phyloP scores from a whole-genome alignment of 2,888 invertebrate species.

The Acrocyrtus sp. region DNA sequence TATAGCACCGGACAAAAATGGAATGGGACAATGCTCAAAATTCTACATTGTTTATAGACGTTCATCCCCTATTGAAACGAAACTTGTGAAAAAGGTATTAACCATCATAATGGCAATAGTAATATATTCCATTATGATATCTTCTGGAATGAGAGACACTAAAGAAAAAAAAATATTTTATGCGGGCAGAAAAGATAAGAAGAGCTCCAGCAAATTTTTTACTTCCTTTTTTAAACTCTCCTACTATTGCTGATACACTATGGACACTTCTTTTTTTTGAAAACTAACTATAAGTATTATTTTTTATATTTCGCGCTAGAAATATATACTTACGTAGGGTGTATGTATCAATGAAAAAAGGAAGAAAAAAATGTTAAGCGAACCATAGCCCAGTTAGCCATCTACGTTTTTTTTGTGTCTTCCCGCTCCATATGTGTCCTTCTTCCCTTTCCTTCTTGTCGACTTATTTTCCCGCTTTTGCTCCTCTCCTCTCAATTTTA shows the following conservation, averaged over 20 bases:
- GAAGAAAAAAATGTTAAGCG: no score
- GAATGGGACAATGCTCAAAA: no score
- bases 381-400: constrained; percentile 37
- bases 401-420: constrained; percentile 24
- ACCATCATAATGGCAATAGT: background rate
- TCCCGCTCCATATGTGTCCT: constrained; percentile 47
- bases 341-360: constrained; percentile 7
- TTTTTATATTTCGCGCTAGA: background rate
- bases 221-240: constrained; percentile 21
- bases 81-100: background rate
- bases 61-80: background rate
- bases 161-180: background rate
- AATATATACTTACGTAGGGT: background rate
- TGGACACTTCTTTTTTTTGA: background rate
- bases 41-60: no score
- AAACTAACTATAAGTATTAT: background rate
- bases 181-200: background rate
- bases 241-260: no score
- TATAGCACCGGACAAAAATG: background rate
- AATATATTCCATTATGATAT: background rate
- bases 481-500: constrained; percentile 40
- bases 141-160: background rate
- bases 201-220: constrained; percentile 35
- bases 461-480: constrained; percentile 28
- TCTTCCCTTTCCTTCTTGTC: constrained; percentile 20